phyloP scores from a whole-genome alignment of 1,140 invertebrate genomes.

The Drosophila lacertosa region DNA sequence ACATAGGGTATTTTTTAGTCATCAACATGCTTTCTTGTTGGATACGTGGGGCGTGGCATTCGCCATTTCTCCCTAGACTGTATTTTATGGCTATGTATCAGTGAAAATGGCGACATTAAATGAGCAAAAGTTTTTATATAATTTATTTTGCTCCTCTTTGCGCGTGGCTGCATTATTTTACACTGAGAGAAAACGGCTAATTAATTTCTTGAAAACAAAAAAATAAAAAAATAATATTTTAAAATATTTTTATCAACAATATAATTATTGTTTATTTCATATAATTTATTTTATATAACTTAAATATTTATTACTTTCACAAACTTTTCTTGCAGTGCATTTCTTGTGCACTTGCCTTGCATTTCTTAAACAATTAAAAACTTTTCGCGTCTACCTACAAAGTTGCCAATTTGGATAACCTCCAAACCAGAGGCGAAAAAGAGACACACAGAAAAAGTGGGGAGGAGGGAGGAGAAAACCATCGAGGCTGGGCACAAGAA shows the following conservation, averaged over 20 bases:
- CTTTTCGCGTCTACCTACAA: conserved; percentile 70
- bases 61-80: conserved; percentile 16
- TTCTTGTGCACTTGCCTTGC: conserved; percentile 40
- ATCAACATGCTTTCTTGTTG: not conserved
- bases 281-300: too few species aligned
- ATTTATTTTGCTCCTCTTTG: conserved; percentile 55
- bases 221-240: too few species aligned
- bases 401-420: conserved; percentile 81
- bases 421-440: conserved; percentile 68
- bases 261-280: too few species aligned
- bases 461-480: conserved; percentile 2
- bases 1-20: not conserved
- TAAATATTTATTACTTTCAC: too few species aligned
- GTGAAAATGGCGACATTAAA: conserved; percentile 70
- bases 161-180: conserved; percentile 13
- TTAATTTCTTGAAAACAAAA: too few species aligned
- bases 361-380: conserved; percentile 80
- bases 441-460: conserved; percentile 34
- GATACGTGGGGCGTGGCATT: not conserved
- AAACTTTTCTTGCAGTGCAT: conserved; percentile 37
- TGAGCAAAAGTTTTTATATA: conserved; percentile 76
- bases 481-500: conserved; percentile 15
- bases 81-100: conserved; percentile 60
- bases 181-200: conserved; percentile 25
- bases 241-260: too few species aligned